Percentiles rank a stretch among this genome's conserved stretches.
Evolutionary conservation across 2,113 vertebrate genomes (phyloP).

Genomic region (Colistium nudipinnis): DNA sequence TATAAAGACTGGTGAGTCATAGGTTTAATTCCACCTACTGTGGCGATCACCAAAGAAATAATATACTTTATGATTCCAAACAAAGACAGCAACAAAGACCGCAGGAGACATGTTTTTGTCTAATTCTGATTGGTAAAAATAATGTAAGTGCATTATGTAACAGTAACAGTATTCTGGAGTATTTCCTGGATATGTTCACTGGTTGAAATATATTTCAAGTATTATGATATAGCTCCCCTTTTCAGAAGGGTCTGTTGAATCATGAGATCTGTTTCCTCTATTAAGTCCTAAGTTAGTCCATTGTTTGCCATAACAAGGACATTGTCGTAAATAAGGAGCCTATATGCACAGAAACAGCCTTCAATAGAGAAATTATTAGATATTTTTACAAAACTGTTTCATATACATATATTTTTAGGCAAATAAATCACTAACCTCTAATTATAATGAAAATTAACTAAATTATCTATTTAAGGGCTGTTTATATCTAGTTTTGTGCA

Average conservation of each 20-base stretch:
- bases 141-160: slow-evolving; percentile 15
- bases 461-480: background rate
- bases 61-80: slow-evolving; percentile 7
- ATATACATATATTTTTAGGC: too few species aligned
- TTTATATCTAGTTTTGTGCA: background rate
- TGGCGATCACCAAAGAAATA: background rate
- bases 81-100: slow-evolving; percentile 19
- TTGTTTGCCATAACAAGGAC: too few species aligned
- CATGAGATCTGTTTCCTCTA: too few species aligned
- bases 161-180: too few species aligned
- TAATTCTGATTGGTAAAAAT: slow-evolving; percentile 22
- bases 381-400: too few species aligned
- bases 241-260: too few species aligned
- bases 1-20: slow-evolving; percentile 21
- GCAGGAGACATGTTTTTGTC: background rate
- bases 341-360: too few species aligned
- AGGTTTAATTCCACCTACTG: slow-evolving; percentile 22
- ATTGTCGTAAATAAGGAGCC: too few species aligned
- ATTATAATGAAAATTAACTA: background rate
- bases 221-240: background rate
- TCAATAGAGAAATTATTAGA: too few species aligned
- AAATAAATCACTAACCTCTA: background rate
- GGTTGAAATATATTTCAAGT: background rate
- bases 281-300: too few species aligned
- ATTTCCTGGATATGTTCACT: background rate